Evolutionary conservation across 2,113 vertebrate genomes (phyloP).

Genomic region (Chauna torquata): DNA sequence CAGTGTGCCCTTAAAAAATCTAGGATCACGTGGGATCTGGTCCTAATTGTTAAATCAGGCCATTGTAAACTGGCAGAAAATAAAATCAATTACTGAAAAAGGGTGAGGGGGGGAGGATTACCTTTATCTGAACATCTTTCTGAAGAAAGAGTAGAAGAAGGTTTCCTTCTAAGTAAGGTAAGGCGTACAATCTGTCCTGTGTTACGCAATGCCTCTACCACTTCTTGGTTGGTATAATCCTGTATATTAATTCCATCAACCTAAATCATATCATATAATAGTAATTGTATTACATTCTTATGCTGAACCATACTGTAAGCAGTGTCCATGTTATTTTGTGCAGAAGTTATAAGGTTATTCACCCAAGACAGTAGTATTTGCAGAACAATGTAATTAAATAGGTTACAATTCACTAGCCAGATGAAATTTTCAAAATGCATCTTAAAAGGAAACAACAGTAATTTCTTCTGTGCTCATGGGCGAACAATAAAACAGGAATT

Average conservation of each 20-base stretch:
- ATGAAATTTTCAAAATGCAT: background rate
- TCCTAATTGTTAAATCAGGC: background rate
- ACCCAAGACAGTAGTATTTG: background rate
- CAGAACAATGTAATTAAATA: background rate
- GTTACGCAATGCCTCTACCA: constrained; percentile 86
- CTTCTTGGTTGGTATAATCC: constrained; percentile 89
- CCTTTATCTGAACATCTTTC: constrained; percentile 81
- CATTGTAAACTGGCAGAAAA: background rate
- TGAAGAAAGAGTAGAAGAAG: background rate
- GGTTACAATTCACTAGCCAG: background rate
- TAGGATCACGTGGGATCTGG: background rate
- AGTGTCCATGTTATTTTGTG: background rate
- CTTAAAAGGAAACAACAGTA: background rate
- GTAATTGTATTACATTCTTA: background rate
- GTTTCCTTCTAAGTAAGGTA: constrained; percentile 84
- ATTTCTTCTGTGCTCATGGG: background rate
- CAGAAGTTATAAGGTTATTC: background rate
- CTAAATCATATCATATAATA: constrained; percentile 52
- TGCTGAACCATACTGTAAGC: background rate
- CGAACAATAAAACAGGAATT: background rate
- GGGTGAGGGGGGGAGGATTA: constrained; percentile 7
- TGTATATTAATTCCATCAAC: constrained; percentile 90
- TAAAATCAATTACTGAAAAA: background rate
- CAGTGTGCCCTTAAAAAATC: accelerated
- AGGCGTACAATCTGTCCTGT: constrained; percentile 85